Percentiles rank a stretch among this genome's conserved stretches.
Conservation (phyloP, 2,888 invertebrate genomes). For the Leucoptera coffeella region DNA sequence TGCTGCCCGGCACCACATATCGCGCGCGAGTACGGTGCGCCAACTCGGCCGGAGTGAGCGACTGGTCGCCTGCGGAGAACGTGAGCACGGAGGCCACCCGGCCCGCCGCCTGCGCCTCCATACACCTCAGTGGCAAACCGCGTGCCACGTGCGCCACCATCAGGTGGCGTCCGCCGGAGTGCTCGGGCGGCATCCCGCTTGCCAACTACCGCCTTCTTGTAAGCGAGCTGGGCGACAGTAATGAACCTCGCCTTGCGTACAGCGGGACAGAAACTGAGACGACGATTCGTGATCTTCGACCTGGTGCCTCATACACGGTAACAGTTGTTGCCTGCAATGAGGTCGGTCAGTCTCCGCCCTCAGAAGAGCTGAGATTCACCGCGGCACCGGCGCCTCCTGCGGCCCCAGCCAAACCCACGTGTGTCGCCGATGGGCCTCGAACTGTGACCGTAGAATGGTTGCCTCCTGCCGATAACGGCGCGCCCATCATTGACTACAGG, state of each 20-base stretch:
- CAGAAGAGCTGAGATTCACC: slow-evolving; percentile 62
- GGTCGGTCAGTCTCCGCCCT: slow-evolving; percentile 76
- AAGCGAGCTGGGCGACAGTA: slow-evolving; percentile 49
- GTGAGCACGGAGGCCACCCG: slow-evolving; percentile 74
- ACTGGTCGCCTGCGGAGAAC: slow-evolving; percentile 69
- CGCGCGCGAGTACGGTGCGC: slow-evolving; percentile 69
- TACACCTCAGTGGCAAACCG: slow-evolving; percentile 63
- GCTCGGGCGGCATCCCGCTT: slow-evolving; percentile 61
- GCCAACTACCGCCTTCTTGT: slow-evolving; percentile 68
- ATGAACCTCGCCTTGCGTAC: slow-evolving; percentile 56
- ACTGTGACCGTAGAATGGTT: slow-evolving; percentile 69
- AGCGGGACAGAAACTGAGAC: slow-evolving; percentile 71
- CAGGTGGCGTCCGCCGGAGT: slow-evolving; percentile 64
- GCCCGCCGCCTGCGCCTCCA: slow-evolving; percentile 65
- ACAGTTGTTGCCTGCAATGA: slow-evolving; percentile 74
- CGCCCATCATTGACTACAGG: slow-evolving; percentile 72
- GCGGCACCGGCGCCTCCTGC: slow-evolving; percentile 81
- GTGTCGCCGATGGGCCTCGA: slow-evolving; percentile 60
- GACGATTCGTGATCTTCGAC: slow-evolving; percentile 65
- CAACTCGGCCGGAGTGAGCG: slow-evolving; percentile 70
- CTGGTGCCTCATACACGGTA: slow-evolving; percentile 71
- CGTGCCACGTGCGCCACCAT: slow-evolving; percentile 54
- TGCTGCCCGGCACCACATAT: slow-evolving; percentile 77
- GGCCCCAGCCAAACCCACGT: slow-evolving; percentile 56
- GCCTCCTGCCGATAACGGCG: slow-evolving; percentile 74